phyloP scores from a whole-genome alignment of 2,888 invertebrate species.

The Mystacides longicornis region DNA sequence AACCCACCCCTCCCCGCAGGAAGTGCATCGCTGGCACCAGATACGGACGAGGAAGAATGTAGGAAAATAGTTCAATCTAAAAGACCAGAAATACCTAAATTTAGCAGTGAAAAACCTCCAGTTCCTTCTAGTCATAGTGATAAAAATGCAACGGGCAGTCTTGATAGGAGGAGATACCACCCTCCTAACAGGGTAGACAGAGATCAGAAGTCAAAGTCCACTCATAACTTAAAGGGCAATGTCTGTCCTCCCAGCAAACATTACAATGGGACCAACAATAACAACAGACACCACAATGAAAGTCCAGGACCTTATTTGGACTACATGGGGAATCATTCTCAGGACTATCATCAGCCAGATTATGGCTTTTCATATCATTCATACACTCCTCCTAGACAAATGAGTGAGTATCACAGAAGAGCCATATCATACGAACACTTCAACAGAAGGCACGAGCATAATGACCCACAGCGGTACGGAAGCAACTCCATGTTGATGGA shows the following conservation, averaged over 20 bases:
- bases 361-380: constrained; percentile 28
- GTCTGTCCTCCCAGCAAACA: constrained; percentile 11
- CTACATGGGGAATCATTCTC: constrained; percentile 11
- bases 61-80: constrained; percentile 16
- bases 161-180: constrained; percentile 49
- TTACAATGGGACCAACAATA: constrained; percentile 2
- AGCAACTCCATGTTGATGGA: constrained; percentile 40
- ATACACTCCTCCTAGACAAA: constrained; percentile 38
- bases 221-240: constrained; percentile 32
- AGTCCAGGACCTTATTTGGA: constrained; percentile 13
- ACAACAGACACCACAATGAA: constrained; percentile 7
- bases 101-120: constrained; percentile 24
- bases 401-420: constrained; percentile 41
- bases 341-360: constrained; percentile 11
- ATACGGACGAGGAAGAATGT: constrained; percentile 18
- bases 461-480: constrained; percentile 41
- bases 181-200: constrained; percentile 50
- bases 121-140: constrained; percentile 29
- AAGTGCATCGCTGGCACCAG: constrained; percentile 26
- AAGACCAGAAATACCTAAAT: constrained; percentile 21
- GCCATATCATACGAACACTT: constrained; percentile 54
- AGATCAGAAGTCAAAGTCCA: constrained; percentile 57
- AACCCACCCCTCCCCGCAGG: constrained; percentile 34
- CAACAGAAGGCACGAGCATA: constrained; percentile 48
- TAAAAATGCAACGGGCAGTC: constrained; percentile 43